Conservation (phyloP, 2,797 vertebrate species). For the Anableps anableps region DNA sequence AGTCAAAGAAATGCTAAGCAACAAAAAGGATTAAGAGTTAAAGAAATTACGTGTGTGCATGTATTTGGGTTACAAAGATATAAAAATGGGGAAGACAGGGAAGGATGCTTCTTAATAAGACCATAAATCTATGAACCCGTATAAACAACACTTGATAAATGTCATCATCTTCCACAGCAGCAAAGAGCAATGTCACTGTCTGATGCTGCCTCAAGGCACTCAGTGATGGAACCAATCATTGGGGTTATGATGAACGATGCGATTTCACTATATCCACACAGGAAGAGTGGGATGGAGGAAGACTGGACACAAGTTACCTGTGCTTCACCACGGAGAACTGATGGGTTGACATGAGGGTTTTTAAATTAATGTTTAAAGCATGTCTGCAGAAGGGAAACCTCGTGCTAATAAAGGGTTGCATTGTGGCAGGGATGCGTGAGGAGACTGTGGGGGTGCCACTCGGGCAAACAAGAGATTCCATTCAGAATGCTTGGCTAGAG, state of each 20-base stretch:
- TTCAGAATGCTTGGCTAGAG: constrained; percentile 68
- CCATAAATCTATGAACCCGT: constrained; percentile 82
- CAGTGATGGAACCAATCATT: constrained; percentile 82
- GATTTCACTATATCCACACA: constrained; percentile 60
- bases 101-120: constrained; percentile 49
- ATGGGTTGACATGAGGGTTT: constrained; percentile 54
- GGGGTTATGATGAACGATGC: constrained; percentile 72
- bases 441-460: constrained; percentile 45
- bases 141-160: constrained; percentile 85
- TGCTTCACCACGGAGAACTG: constrained; percentile 50
- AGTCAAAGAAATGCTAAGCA: constrained; percentile 65
- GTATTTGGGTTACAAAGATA: constrained; percentile 2
- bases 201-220: constrained; percentile 74
- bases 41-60: constrained; percentile 21
- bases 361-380: constrained; percentile 74
- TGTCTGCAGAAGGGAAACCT: constrained; percentile 56
- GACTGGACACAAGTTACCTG: constrained; percentile 68
- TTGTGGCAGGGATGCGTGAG: constrained; percentile 73
- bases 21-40: constrained; percentile 57
- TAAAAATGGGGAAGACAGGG: constrained; percentile 12
- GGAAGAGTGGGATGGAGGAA: constrained; percentile 30
- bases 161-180: constrained; percentile 77
- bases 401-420: constrained; percentile 67
- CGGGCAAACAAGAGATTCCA: constrained; percentile 72
- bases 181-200: constrained; percentile 80